Conservation (phyloP, 2,888 invertebrate genomes). For the Hyalella azteca region DNA sequence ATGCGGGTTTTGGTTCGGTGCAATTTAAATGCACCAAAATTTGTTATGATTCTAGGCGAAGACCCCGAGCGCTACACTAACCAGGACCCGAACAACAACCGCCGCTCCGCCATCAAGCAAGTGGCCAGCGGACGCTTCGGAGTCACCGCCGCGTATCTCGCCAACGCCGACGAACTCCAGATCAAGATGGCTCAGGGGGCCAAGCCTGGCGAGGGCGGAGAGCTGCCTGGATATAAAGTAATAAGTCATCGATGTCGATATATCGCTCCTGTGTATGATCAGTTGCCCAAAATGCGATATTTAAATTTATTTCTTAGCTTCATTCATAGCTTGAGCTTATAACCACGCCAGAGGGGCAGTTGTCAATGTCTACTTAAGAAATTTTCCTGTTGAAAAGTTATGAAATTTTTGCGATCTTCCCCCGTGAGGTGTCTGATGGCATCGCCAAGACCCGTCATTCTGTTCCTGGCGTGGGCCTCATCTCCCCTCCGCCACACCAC, state of each 20-base stretch:
- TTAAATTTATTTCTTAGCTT: no score
- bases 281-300: no score
- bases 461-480: conserved; percentile 94
- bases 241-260: no score
- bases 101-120: conserved; percentile 95
- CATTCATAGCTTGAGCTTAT: no score
- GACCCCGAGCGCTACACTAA: conserved; percentile 74
- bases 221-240: conserved; percentile 84
- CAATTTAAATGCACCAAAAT: no score
- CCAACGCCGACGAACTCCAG: conserved; percentile 97
- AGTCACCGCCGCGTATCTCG: conserved; percentile 95
- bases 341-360: no score
- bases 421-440: conserved; percentile 92
- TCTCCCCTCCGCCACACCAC: conserved; percentile 99
- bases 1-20: no score
- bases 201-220: conserved; percentile 98
- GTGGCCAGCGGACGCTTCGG: conserved; percentile 98
- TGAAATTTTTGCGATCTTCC: no score
- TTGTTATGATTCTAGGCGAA: no score
- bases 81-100: conserved; percentile 80
- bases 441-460: conserved; percentile 96
- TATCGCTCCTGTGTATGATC: no score
- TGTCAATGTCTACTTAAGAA: no score
- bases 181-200: conserved; percentile 99
- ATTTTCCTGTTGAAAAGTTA: no score